Conservation (phyloP, 2,888 invertebrate species). For the Drosophila prolongata region DNA sequence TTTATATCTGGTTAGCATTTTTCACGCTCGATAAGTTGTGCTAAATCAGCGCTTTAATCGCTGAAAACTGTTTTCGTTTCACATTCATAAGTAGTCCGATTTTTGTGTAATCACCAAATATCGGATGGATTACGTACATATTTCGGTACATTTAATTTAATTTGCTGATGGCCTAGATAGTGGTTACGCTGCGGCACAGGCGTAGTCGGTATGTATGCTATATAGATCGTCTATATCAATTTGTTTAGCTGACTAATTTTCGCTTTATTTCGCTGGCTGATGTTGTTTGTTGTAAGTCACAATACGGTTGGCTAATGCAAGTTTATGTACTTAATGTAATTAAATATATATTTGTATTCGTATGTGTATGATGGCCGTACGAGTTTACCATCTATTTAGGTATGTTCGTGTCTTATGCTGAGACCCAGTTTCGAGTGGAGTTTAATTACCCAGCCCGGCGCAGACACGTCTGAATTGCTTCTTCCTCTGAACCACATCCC, state of each 20-base stretch:
- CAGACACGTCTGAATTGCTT: constrained; percentile 24
- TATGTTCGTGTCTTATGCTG: constrained; percentile 34
- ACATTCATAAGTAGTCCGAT: constrained; percentile 48
- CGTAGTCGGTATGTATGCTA: constrained; percentile 58
- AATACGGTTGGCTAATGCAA: constrained; percentile 75
- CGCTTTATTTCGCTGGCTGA: constrained; percentile 28
- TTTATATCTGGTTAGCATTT: constrained; percentile 21
- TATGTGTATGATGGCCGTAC: constrained; percentile 25
- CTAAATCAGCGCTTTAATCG: constrained; percentile 53
- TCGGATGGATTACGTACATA: constrained; percentile 31
- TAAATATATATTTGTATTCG: constrained; percentile 36
- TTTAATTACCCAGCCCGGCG: constrained; percentile 35
- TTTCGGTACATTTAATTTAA: constrained; percentile 45
- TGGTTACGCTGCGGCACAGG: constrained; percentile 55
- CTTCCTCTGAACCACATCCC: constrained; percentile 12
- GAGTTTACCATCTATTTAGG: constrained; percentile 18
- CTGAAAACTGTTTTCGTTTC: constrained; percentile 26
- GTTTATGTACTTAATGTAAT: constrained; percentile 34
- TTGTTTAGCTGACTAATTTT: constrained; percentile 13
- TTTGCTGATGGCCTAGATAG: constrained; percentile 72
- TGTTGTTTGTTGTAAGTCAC: constrained; percentile 65
- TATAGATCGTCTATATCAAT: constrained; percentile 33
- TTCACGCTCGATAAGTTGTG: constrained; percentile 46
- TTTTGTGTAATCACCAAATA: constrained; percentile 16
- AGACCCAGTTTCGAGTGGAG: constrained; percentile 56